Evolutionary conservation across 2,888 invertebrate species (phyloP).

Genomic region (Torymus aiolomorphi): DNA sequence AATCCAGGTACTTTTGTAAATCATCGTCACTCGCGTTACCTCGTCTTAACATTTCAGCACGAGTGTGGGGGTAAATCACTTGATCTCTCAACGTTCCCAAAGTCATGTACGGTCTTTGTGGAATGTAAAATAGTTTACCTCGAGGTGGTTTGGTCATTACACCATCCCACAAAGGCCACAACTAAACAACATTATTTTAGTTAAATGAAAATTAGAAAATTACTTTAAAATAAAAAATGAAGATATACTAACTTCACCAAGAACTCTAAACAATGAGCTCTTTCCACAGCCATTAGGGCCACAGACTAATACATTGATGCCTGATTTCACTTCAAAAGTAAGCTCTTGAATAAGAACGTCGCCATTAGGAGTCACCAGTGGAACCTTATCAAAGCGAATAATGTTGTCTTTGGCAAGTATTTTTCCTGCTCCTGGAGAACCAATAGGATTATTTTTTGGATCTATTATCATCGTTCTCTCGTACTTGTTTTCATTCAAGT

Average conservation of each 20-base stretch:
- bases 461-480: conserved; percentile 82
- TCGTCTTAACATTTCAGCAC: conserved; percentile 87
- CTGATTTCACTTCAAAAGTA: conserved; percentile 93
- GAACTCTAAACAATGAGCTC: conserved; percentile 95
- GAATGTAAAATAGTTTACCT: conserved; percentile 97
- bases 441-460: conserved; percentile 77
- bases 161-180: conserved; percentile 98
- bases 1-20: conserved; percentile 84
- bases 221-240: not conserved
- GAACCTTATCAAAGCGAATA: conserved; percentile 94
- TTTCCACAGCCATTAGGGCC: conserved; percentile 99
- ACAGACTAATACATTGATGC: conserved; percentile 97
- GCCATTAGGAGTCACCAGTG: conserved; percentile 97
- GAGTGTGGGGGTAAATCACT: conserved; percentile 95
- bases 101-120: conserved; percentile 98
- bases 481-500: conserved; percentile 88
- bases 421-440: conserved; percentile 84
- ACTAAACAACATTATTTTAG: conserved; percentile 68
- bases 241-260: conserved; percentile 84
- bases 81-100: conserved; percentile 95
- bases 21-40: conserved; percentile 86
- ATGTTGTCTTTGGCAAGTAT: conserved; percentile 91
- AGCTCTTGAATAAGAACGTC: conserved; percentile 94
- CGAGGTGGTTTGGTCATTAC: conserved; percentile 95
- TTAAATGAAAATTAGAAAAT: not conserved